Percentiles rank a stretch among this genome's conserved stretches.
phyloP scores from a whole-genome alignment of 2,113 vertebrate genomes.

The Zeus faber region DNA sequence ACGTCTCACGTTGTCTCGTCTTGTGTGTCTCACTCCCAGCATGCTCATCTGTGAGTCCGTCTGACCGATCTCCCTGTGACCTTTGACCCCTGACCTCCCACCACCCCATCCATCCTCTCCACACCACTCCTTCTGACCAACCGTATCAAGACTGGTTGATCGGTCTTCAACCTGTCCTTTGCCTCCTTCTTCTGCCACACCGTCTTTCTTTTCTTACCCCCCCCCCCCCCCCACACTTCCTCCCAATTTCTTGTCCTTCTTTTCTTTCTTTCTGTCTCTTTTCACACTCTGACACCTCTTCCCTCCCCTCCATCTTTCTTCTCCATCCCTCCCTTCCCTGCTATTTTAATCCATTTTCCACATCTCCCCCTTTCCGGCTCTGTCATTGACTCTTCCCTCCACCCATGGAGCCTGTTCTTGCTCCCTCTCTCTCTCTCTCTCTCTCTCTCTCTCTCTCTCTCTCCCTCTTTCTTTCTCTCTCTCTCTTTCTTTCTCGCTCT shows the following conservation, averaged over 20 bases:
- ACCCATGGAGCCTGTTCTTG: neutral
- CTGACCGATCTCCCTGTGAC: neutral
- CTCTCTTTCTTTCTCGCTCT: conserved; percentile 25
- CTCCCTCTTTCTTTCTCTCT: conserved; percentile 20
- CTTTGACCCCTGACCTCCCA: conserved; percentile 30
- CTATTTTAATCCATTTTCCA: conserved; percentile 12
- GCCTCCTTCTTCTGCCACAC: conserved; percentile 11
- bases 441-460: neutral
- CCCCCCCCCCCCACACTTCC: conserved; percentile 17
- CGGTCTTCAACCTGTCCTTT: neutral
- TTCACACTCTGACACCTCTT: conserved; percentile 2
- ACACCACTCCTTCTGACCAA: conserved; percentile 23
- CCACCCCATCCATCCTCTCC: conserved; percentile 26
- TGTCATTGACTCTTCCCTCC: neutral
- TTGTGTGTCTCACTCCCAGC: conserved; percentile 16
- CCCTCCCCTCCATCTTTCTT: conserved; percentile 12
- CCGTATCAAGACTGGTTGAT: conserved; percentile 34
- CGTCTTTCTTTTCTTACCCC: conserved; percentile 27
- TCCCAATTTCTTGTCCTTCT: conserved; percentile 26
- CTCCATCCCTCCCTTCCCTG: conserved; percentile 23
- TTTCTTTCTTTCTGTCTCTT: conserved; percentile 20
- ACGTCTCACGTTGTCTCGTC: conserved; percentile 26
- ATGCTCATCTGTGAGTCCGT: conserved; percentile 6
- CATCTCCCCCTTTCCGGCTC: neutral
- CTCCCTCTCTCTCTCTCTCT: neutral